phyloP scores from a whole-genome alignment of 30 jellyfish, hydroid and myxozoan genomes.

The Chrysaora quinquecirrha region DNA sequence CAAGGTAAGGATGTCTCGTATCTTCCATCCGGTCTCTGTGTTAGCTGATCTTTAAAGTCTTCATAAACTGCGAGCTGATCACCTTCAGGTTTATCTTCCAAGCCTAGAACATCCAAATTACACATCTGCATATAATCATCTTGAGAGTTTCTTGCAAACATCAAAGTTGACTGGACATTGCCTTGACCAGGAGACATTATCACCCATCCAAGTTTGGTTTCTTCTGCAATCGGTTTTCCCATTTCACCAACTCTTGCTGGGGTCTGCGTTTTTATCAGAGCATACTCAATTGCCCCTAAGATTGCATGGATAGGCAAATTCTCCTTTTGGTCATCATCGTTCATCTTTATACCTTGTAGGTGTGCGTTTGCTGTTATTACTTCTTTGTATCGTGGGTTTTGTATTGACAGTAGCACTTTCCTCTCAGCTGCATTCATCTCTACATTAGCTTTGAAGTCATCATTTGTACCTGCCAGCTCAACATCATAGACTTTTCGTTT shows the following conservation, averaged over 20 bases:
- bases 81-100: conserved; percentile 69
- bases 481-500: conserved; percentile 55
- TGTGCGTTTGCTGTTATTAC: conserved; percentile 44
- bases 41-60: conserved; percentile 72
- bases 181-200: conserved; percentile 77
- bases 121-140: conserved; percentile 74
- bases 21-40: conserved; percentile 46
- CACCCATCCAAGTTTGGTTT: conserved; percentile 86
- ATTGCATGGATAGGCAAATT: conserved; percentile 51
- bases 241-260: conserved; percentile 64
- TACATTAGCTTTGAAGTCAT: conserved; percentile 12
- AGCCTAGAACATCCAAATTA: conserved; percentile 54
- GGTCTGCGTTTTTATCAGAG: conserved; percentile 59
- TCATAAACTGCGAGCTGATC: conserved; percentile 64
- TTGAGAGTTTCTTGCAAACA: conserved; percentile 38
- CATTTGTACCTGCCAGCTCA: conserved; percentile 7
- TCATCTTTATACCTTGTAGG: conserved; percentile 62
- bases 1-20: conserved; percentile 54
- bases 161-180: conserved; percentile 14
- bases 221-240: conserved; percentile 81
- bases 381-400: conserved; percentile 49
- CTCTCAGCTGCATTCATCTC: conserved; percentile 57
- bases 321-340: conserved; percentile 46
- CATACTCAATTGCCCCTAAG: conserved; percentile 61
- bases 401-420: conserved; percentile 46